These are phyloP conservation scores for Aphelinus atriplicis DNA, from an alignment of 1,140 invertebrate species.

Conservation along the genomic window DNA sequence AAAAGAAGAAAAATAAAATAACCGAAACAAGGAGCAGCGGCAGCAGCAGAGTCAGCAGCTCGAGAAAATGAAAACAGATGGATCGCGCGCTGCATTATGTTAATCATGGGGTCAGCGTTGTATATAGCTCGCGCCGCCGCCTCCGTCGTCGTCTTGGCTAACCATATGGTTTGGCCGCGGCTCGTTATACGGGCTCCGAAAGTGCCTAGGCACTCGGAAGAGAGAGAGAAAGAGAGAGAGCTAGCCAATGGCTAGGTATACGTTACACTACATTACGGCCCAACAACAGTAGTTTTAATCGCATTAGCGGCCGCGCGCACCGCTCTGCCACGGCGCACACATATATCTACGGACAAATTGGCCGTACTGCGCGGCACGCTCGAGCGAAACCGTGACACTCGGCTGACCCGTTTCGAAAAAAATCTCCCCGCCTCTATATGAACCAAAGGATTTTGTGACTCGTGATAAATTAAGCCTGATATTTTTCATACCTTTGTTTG, in stretches of 20 bases:
- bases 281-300: constrained; percentile 28
- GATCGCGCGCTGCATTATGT: constrained; percentile 35
- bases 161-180: constrained; percentile 24
- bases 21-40: not conserved
- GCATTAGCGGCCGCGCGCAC: constrained; percentile 16
- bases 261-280: not conserved
- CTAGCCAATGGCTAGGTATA: not conserved
- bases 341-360: no score
- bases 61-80: constrained; percentile 29
- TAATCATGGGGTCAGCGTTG: constrained; percentile 18
- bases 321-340: no score
- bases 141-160: constrained; percentile 1
- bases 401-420: no score
- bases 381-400: no score
- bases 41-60: not conserved
- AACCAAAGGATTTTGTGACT: no score
- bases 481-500: no score
- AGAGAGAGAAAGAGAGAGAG: not conserved
- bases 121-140: not conserved
- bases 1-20: not conserved
- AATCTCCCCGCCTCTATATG: no score
- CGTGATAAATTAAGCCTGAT: no score
- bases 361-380: no score
- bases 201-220: no score
- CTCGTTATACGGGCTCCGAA: constrained; percentile 1